Base-by-base conservation (phyloP, 2,888 invertebrate genomes). In the Plagodis pulveraria region DNA sequence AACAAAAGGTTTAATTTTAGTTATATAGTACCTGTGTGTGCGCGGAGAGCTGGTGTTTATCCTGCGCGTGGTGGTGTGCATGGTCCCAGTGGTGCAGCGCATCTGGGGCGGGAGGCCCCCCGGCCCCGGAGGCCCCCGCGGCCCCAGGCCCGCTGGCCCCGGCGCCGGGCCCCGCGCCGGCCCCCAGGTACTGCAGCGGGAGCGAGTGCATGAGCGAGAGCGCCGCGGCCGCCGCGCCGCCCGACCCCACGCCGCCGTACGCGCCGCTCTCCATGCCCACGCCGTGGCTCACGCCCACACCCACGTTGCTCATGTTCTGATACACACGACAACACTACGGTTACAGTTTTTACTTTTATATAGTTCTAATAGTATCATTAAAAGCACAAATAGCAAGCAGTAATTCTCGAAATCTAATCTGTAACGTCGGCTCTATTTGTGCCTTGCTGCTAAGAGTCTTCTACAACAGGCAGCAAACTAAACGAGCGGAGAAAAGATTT, bases 121-220 rank as follows among this genome's bases (percentile, higher is more conserved):
- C 6, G 36, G 36, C 40, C 10, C 40, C 10, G 40, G 40, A 8
- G 40, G 40, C 40, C 4, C 36, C 6, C 6, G 36, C 6, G 36
- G 36, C 36, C 36, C 36, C 36, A 4, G 22, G 36, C 36, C 36
- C 8, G 36, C 36, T 7, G 36, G 36, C 40, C 10, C 40, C 10
- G 40, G 40, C 40, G 40, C 10, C 40, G 36, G 7, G 22, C 6
- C 7, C 6, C 7, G 36, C 36, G 7, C 36, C 36, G 66, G 83
- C 78, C 78, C 84, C 86, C 85, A 91, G 78, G 87, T 87, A 89
- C 77, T 86, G 89, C 82, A 89, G 83, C 74, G 89, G 91, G 80
- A 89, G 82, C 73, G 87, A 83, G 84, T 89, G 90, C 88, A 90
- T 88, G 41, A 89, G 86, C 63, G 88, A 87, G 69, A 91, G 86